phyloP scores from a whole-genome alignment of 1,140 invertebrate genomes.

The Scylla paramamosain region DNA sequence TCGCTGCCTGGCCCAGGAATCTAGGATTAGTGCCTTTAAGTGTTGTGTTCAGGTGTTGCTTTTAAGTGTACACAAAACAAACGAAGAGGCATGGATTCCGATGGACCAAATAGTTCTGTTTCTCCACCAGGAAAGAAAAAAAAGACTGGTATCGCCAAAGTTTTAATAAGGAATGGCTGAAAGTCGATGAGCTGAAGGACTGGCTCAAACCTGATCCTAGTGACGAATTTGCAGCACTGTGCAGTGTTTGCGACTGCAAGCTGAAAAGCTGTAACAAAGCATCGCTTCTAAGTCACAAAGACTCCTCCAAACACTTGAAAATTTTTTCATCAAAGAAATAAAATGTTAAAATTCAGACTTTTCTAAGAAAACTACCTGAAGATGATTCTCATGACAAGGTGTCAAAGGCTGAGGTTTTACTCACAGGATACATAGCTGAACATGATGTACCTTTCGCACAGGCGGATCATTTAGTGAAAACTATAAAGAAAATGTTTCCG shows the following conservation, averaged over 20 bases:
- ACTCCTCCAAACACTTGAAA: conserved; percentile 38
- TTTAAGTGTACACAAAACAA: no score
- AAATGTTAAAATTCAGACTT: not conserved
- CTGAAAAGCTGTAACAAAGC: conserved; percentile 53
- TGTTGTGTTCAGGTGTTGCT: no score
- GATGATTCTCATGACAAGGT: conserved; percentile 38
- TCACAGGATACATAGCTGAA: conserved; percentile 43
- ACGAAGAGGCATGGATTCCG: no score
- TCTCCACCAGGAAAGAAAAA: conserved; percentile 15
- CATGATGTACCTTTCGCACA: conserved; percentile 43
- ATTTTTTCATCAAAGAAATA: conserved; percentile 14
- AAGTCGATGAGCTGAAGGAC: conserved; percentile 25
- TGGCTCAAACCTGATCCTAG: conserved; percentile 50
- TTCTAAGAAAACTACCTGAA: not conserved
- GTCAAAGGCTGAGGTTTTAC: conserved; percentile 48
- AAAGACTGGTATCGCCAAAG: conserved; percentile 43
- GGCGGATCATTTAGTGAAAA: conserved; percentile 49
- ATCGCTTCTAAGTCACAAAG: conserved; percentile 36
- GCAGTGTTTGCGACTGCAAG: conserved; percentile 39
- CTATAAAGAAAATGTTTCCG: conserved; percentile 55
- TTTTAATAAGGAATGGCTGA: conserved; percentile 27
- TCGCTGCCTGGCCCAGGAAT: no score
- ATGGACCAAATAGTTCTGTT: no score
- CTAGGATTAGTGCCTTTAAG: no score
- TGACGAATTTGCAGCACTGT: conserved; percentile 31